Conservation (phyloP, 1,140 invertebrate genomes). For the Drosophila punjabiensis region DNA sequence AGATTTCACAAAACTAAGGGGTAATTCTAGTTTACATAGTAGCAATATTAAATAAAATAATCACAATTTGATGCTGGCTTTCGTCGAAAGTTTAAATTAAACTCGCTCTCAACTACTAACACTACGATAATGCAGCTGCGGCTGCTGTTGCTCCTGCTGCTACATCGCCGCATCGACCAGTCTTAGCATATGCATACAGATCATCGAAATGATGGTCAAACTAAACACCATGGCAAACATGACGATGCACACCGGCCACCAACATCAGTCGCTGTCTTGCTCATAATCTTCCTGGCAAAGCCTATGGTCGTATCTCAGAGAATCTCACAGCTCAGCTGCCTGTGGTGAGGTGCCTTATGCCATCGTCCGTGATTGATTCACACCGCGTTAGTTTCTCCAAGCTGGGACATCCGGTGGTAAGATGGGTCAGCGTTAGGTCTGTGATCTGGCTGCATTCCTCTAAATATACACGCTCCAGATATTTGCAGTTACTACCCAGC, state of each 20-base stretch:
- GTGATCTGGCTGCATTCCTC: slow-evolving; percentile 99
- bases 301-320: slow-evolving; percentile 91
- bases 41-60: slow-evolving; percentile 73
- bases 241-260: slow-evolving; percentile 80
- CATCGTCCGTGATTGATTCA: slow-evolving; percentile 99
- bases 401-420: slow-evolving; percentile 97
- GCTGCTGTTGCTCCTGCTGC: slow-evolving; percentile 15
- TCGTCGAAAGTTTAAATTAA: slow-evolving; percentile 63
- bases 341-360: slow-evolving; percentile 96
- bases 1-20: slow-evolving; percentile 34
- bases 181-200: slow-evolving; percentile 68
- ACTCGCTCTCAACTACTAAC: slow-evolving; percentile 68
- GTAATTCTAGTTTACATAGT: slow-evolving; percentile 49
- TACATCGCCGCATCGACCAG: slow-evolving; percentile 34
- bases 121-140: slow-evolving; percentile 37
- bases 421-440: slow-evolving; percentile 95
- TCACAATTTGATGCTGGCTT: slow-evolving; percentile 74
- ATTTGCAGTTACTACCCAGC: slow-evolving; percentile 95
- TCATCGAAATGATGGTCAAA: slow-evolving; percentile 71
- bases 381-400: slow-evolving; percentile 98
- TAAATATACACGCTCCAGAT: slow-evolving; percentile 98
- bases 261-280: slow-evolving; percentile 85
- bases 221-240: slow-evolving; percentile 71
- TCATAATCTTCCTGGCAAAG: slow-evolving; percentile 84
- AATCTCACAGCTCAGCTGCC: slow-evolving; percentile 97